Conservation (phyloP, 1,140 invertebrate genomes). For the Pararge aegeria region DNA sequence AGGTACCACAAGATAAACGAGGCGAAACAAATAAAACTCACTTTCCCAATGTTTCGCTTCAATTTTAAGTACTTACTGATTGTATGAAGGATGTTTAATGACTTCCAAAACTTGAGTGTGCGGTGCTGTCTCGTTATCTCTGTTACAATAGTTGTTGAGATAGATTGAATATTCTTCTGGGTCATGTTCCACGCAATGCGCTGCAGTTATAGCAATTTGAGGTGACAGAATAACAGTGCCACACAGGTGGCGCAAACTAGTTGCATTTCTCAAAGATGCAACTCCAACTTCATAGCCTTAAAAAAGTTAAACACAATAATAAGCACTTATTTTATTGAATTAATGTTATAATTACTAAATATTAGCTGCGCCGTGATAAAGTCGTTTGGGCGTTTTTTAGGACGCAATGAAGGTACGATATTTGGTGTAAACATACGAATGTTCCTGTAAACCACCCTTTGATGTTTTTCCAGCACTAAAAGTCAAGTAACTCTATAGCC, state of each 20-base stretch:
- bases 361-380: too few species aligned
- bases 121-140: conserved; percentile 26
- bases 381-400: too few species aligned
- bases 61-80: conserved; percentile 56
- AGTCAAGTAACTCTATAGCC: too few species aligned
- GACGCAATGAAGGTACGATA: too few species aligned
- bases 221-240: conserved; percentile 46
- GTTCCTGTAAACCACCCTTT: too few species aligned
- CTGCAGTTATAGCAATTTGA: conserved; percentile 51
- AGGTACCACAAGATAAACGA: too few species aligned
- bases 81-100: conserved; percentile 44
- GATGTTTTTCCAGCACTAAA: too few species aligned
- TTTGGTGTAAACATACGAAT: too few species aligned
- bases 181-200: conserved; percentile 52
- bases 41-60: too few species aligned
- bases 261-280: conserved; percentile 47
- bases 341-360: too few species aligned
- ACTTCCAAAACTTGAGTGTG: conserved; percentile 42
- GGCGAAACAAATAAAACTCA: too few species aligned
- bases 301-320: not conserved
- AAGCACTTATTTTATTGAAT: conserved; percentile 3
- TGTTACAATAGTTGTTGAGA: conserved; percentile 54
- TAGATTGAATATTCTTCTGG: conserved; percentile 43
- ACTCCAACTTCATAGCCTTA: conserved; percentile 47
- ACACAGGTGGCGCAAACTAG: conserved; percentile 47